A percentile compares a stretch with the other conserved stretches of the same genome.
Evolutionary conservation across 2,888 invertebrate species (phyloP).

Genomic region (Geotrupes spiniger): DNA sequence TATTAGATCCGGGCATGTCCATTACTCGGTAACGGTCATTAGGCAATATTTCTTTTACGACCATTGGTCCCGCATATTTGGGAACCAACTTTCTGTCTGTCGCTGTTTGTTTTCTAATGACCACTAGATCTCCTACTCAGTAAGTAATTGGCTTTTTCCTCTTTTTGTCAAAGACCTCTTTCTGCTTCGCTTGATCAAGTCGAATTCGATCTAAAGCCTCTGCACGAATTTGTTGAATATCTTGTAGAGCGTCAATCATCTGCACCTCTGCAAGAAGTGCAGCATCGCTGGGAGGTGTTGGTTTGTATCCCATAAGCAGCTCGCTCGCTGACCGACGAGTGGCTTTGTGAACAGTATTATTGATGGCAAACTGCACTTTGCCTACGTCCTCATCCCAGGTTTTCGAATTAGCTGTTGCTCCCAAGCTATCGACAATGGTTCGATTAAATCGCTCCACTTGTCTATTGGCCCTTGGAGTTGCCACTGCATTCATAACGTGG

Average conservation of each 20-base stretch:
- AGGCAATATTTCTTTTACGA: neutral
- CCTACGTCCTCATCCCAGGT: constrained; percentile 40
- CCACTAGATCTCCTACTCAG: neutral
- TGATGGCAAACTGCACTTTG: constrained; percentile 35
- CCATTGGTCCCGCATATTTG: neutral
- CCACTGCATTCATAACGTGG: constrained; percentile 35
- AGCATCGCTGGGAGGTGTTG: neutral
- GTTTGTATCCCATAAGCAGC: constrained; percentile 10
- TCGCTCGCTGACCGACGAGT: constrained; percentile 8
- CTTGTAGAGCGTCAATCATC: neutral
- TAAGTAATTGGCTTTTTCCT: neutral
- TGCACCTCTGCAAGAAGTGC: neutral
- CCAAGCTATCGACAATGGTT: constrained; percentile 33
- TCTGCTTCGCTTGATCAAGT: neutral
- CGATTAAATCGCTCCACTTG: constrained; percentile 40
- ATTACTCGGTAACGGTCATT: neutral
- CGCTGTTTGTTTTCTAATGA: neutral
- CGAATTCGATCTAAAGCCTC: neutral
- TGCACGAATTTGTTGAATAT: neutral
- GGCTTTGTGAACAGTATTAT: constrained; percentile 29
- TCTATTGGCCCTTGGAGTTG: constrained; percentile 41
- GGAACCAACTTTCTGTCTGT: neutral
- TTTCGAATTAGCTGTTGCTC: constrained; percentile 36
- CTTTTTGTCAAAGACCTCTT: constrained; percentile 1
- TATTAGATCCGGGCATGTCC: neutral